These are phyloP conservation scores for Teinopalpus imperialis DNA, from an alignment of 2,888 invertebrate genomes.

Conservation along the genomic window DNA sequence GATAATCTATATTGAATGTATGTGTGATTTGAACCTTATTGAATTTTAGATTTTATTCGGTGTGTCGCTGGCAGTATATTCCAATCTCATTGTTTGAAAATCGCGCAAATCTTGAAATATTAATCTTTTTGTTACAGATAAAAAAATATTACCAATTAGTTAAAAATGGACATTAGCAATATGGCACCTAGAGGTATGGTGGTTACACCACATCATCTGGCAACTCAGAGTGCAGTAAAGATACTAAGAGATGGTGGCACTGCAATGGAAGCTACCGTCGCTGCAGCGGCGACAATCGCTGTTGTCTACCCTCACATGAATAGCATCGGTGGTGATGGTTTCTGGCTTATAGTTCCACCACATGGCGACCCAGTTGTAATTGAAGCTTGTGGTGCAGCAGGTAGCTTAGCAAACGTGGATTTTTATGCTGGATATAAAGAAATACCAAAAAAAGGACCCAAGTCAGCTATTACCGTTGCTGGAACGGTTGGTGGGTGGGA, in stretches of 20 bases:
- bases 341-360: conserved; percentile 71
- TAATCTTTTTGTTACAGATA: conserved; percentile 14
- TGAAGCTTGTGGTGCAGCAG: conserved; percentile 66
- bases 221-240: conserved; percentile 62
- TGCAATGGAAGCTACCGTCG: conserved; percentile 68
- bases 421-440: conserved; percentile 47
- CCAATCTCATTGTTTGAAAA: too few relatives aligned
- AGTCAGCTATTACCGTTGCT: conserved; percentile 63
- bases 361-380: conserved; percentile 60
- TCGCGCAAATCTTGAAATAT: too few relatives aligned
- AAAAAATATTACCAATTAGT: not conserved
- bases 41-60: too few relatives aligned
- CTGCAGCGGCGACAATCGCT: conserved; percentile 67
- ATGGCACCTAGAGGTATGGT: conserved; percentile 61
- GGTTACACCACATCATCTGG: conserved; percentile 70
- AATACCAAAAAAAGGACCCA: conserved; percentile 59
- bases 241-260: conserved; percentile 67
- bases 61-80: too few relatives aligned
- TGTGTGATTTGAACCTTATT: too few relatives aligned
- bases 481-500: conserved; percentile 71
- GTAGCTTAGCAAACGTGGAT: conserved; percentile 55
- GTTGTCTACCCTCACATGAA: conserved; percentile 74
- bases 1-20: too few relatives aligned
- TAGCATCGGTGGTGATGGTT: conserved; percentile 66
- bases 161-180: conserved; percentile 47